Percentiles rank a stretch among this genome's conserved stretches.
Evolutionary conservation across 2,113 vertebrate genomes (phyloP).

Genomic region (Macquaria ambigua): DNA sequence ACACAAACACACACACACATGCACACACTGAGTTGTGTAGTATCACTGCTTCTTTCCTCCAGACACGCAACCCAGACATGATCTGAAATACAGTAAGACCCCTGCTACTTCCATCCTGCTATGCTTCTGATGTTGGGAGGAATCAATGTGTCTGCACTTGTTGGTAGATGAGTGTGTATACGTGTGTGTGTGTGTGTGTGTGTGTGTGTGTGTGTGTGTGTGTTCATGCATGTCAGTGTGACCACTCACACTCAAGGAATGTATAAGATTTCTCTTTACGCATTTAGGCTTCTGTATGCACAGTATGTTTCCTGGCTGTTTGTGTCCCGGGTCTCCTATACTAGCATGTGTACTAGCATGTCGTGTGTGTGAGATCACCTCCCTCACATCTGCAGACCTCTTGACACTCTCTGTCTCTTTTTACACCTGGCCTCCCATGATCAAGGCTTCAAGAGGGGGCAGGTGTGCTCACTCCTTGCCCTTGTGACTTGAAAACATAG

Average conservation of each 20-base stretch:
- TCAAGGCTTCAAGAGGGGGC: conserved; percentile 63
- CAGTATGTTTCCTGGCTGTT: neutral
- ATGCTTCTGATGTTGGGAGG: conserved; percentile 52
- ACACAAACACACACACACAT: conserved; percentile 22
- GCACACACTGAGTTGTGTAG: conserved; percentile 18
- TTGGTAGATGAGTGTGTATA: neutral
- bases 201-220: too few relatives aligned
- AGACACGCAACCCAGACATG: conserved; percentile 70
- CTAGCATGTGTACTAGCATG: conserved; percentile 39
- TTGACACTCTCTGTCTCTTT: conserved; percentile 51
- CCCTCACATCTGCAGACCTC: conserved; percentile 65
- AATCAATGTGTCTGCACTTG: conserved; percentile 68
- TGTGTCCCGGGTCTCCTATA: neutral
- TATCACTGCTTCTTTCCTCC: conserved; percentile 44
- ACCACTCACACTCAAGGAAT: conserved; percentile 48
- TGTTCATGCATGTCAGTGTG: conserved; percentile 13
- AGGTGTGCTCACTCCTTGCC: conserved; percentile 64
- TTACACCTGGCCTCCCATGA: conserved; percentile 69
- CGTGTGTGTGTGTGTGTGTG: neutral
- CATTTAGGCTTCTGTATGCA: conserved; percentile 36
- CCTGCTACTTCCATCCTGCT: conserved; percentile 50
- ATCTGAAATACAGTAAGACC: conserved; percentile 68
- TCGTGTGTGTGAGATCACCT: conserved; percentile 45
- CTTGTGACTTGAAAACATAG: conserved; percentile 59
- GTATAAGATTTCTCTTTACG: conserved; percentile 29